phyloP scores from a whole-genome alignment of 2,113 vertebrate genomes.

The Syrmaticus mikado region DNA sequence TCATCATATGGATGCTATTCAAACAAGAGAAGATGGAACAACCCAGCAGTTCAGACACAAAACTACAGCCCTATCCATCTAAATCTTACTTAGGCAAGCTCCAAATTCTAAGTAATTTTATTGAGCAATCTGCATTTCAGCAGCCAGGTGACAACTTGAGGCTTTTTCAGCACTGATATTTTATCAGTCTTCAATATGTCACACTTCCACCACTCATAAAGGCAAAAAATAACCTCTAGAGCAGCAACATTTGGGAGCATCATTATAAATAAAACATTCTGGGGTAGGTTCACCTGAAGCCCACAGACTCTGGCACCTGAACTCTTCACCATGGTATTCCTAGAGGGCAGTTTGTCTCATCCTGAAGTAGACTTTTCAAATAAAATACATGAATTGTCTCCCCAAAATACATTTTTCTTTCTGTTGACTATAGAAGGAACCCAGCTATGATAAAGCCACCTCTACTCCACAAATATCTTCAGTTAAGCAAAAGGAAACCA shows the following conservation, averaged over 20 bases:
- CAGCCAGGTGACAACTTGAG: neutral
- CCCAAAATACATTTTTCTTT: neutral
- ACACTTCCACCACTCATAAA: no score
- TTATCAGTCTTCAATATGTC: neutral
- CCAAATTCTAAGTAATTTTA: neutral
- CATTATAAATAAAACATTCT: neutral
- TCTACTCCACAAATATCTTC: neutral
- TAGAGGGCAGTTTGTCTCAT: neutral
- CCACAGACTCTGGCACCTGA: neutral
- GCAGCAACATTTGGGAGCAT: neutral
- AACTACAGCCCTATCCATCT: neutral
- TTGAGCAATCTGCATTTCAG: neutral
- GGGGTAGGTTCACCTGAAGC: neutral
- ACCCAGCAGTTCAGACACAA: neutral
- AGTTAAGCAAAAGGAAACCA: neutral
- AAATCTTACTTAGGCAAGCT: neutral
- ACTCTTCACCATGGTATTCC: neutral
- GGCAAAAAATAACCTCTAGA: neutral
- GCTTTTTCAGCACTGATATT: neutral
- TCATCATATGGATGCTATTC: neutral
- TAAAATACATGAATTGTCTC: neutral
- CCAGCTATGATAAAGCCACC: fast-evolving
- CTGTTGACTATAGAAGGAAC: neutral
- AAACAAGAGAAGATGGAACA: neutral
- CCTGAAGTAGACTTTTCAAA: neutral